Evolutionary conservation across 2,888 invertebrate genomes (phyloP), one percentile per base, ranked within the genome.

Genomic region (Coremacera marginata): DNA sequence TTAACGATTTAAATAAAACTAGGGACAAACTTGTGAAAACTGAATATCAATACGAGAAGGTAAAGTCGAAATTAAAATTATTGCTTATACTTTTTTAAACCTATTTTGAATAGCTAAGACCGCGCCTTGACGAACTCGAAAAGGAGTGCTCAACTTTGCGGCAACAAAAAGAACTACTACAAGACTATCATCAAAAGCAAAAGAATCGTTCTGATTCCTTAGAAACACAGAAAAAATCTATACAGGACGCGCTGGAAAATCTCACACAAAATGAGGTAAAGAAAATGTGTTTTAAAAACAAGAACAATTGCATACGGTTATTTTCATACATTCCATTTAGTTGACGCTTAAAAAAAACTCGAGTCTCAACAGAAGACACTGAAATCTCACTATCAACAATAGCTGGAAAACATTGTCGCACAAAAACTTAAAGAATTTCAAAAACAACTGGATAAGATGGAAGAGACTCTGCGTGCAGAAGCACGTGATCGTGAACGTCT

Each of bases 361-460:
- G 92, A 93, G 78, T 89, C 91, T 1, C 93, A 93, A 81, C 93
- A 94, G 84, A 88, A 90, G 14, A 94, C 95, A 78, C 88, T 95
- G 19, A 93, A 94, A 82, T 91, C 92, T 52, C 93, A 94, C 85
- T 96, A 95, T 85, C 96, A 96, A 88, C 93, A 93, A 81, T 95
- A 96, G 89, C 90, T 96, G 14, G 95, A 96, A 83, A 92, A 93
- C 70, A 94, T 95, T 0, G 95, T 96, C 22, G 90, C 93, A 77
- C 91, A 91, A 75, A 96, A 96, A 85, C 90, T 95, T 77, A 92
- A 92, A 82, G 95, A 96, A 88, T 96, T 95, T 83, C 94, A 94
- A 86, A 89, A 89, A 1, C 95, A 96, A 86, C 88, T 96, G 51
- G 95, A 95, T 82, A 88, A 91, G 52, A 93, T 94, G 0, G 94